Base-by-base conservation (phyloP, 2,797 vertebrate species). In the Lepidocolaptes lacrymiger region DNA sequence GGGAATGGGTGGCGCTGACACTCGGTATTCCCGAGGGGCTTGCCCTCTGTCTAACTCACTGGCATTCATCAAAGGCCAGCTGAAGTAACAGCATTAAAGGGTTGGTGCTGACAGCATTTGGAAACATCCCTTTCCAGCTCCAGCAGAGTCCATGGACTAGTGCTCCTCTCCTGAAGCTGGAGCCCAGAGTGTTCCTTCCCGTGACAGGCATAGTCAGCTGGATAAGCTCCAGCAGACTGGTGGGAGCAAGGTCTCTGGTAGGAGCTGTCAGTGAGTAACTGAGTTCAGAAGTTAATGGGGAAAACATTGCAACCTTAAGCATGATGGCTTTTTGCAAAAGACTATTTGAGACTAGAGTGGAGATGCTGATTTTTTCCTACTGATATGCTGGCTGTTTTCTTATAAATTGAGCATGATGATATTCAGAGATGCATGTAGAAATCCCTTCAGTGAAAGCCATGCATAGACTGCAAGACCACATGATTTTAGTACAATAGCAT, bases 241-340 rank as follows among this genome's bases (percentile, higher is more conserved):
- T 82, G 78, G 81, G 81, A 95, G 61, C 67, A 79, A 69, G 78
- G 81, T 89, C 78, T 82, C 61, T 88, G 78, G 56, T 61, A 59
- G 78, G 71, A 94, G 81, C 51, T 48, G 44, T 41, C 67, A n/a
- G 54, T 44, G 73, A 76, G 56, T 66, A 52, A 64, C 41, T 27
- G 68, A 18, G 27, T 39, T 75, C 7, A 48, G 48, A 66, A 85
- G 78, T 75, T 91, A 80, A 37, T 19, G 32, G 44, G 44, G 56
- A 54, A 77, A 91, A 66, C 46, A 39, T 5, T 46, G 37, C 17
- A 69, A 27, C 39, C 54, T 67, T 32, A 73, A 73, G 43, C 34
- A 8, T 1, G 3, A 26, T 43, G 54, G 18, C 10, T 56, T 21
- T 9, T 44, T 82, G 28, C 22, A 61, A 56, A 52, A 76, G 63